A percentile compares a stretch with the other conserved stretches of the same genome.
Conservation (phyloP, 2,888 invertebrate genomes). For the Chrysopilus asiliformis region DNA sequence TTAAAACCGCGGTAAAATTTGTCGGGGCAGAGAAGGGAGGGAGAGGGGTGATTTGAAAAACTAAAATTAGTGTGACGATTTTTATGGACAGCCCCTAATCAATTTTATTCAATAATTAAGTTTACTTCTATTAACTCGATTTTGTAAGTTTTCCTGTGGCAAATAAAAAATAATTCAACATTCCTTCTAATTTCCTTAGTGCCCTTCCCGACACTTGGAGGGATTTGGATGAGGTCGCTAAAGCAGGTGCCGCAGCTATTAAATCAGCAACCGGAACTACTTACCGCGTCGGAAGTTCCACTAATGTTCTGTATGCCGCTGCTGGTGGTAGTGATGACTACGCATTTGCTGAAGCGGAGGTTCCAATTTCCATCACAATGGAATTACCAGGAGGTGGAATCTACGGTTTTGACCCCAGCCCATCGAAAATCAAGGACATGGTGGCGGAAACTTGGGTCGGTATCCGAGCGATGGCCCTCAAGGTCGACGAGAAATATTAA, state of each 20-base stretch:
- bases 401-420: constrained; percentile 44
- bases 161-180: too few species aligned
- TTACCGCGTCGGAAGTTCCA: constrained; percentile 35
- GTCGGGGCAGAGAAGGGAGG: too few species aligned
- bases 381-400: constrained; percentile 46
- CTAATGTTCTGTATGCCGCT: constrained; percentile 39
- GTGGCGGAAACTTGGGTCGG: constrained; percentile 45
- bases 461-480: constrained; percentile 30
- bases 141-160: too few species aligned
- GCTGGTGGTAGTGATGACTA: constrained; percentile 54
- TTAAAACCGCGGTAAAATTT: too few species aligned
- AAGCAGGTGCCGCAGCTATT: constrained; percentile 32
- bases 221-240: constrained; percentile 31
- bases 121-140: too few species aligned
- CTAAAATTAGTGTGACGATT: too few species aligned
- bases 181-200: too few species aligned
- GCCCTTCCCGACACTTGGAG: constrained; percentile 33
- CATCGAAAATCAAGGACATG: constrained; percentile 41
- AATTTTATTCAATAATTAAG: too few species aligned
- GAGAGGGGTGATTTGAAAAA: too few species aligned
- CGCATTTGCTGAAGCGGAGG: constrained; percentile 41
- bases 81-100: too few species aligned
- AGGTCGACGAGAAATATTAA: constrained; percentile 22
- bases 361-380: constrained; percentile 47
- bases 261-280: constrained; percentile 24